Percentiles rank a stretch among this genome's conserved stretches.
phyloP scores from a whole-genome alignment of 2,797 vertebrate genomes.

The Acrocephalus scirpaceus region DNA sequence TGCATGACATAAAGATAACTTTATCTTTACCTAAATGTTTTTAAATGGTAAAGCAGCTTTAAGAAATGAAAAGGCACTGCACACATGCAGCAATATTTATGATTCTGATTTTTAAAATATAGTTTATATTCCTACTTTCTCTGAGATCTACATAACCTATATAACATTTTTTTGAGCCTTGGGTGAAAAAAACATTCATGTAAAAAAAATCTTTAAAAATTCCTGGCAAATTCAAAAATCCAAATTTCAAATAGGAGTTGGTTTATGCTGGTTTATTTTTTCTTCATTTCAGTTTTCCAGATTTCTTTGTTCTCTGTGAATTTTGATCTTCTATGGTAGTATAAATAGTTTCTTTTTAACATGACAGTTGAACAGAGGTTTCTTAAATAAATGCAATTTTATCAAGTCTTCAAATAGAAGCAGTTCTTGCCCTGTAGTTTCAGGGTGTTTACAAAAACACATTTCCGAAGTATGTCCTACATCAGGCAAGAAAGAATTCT shows the following conservation, averaged over 20 bases:
- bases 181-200: accelerated
- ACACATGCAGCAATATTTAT: background rate
- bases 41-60: background rate
- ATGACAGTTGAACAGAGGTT: background rate
- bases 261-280: background rate
- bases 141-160: background rate
- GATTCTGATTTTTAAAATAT: background rate
- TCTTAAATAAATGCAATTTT: background rate
- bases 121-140: background rate
- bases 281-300: background rate
- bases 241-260: background rate
- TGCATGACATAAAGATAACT: background rate
- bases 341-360: background rate
- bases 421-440: background rate
- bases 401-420: background rate
- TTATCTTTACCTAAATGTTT: background rate
- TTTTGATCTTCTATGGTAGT: background rate
- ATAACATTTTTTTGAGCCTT: background rate
- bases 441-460: constrained; percentile 22
- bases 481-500: background rate
- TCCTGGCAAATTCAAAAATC: background rate
- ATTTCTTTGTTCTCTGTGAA: background rate
- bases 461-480: background rate
- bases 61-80: background rate
- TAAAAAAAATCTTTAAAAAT: background rate